Evolutionary conservation across 2,797 vertebrate genomes (phyloP).

Genomic region (Sciurus vulgaris): DNA sequence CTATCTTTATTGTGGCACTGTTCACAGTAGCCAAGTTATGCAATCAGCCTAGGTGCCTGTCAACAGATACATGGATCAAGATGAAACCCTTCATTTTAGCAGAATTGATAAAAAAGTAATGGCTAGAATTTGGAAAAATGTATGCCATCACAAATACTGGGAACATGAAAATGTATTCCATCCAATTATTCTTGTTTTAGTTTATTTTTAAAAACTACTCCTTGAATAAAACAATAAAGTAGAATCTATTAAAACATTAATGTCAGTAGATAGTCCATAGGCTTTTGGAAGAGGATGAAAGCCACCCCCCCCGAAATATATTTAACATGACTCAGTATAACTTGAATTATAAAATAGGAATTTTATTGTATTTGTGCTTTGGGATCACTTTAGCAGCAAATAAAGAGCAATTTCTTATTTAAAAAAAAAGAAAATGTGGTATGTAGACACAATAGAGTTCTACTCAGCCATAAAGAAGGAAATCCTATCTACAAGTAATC

Average conservation of each 20-base stretch:
- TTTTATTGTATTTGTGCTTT: slow-evolving; percentile 16
- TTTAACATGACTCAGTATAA: neutral
- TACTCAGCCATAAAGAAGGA: no score
- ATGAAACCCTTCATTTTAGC: slow-evolving; percentile 15
- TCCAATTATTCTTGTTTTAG: neutral
- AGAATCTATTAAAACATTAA: neutral
- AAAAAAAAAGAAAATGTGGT: no score
- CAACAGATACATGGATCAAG: no score
- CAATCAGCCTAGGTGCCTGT: neutral
- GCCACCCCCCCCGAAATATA: neutral
- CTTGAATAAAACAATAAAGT: neutral
- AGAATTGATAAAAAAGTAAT: neutral
- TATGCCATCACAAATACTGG: neutral
- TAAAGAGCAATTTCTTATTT: neutral
- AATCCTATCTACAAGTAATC: no score
- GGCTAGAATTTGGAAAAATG: neutral
- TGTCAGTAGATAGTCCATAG: neutral
- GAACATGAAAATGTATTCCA: neutral
- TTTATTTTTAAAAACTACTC: neutral
- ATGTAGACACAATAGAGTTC: no score
- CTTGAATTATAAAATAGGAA: neutral
- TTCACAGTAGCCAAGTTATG: neutral
- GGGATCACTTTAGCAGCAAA: neutral
- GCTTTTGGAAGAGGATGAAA: neutral
- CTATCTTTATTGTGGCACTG: neutral